Conservation (phyloP, 2,888 invertebrate species). For the Achlya flavicornis region DNA sequence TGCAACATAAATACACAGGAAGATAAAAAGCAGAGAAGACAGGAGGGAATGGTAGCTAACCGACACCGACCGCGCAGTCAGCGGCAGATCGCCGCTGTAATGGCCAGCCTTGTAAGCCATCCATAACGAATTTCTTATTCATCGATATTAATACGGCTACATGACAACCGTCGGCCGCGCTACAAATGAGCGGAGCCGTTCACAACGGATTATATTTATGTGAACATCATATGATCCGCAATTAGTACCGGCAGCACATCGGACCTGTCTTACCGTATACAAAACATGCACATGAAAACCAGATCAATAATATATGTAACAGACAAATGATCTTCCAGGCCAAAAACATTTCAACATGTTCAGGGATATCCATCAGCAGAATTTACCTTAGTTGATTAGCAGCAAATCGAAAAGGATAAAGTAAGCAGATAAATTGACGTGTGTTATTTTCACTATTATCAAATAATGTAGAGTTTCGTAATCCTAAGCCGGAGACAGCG, state of each 20-base stretch:
- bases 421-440: neutral
- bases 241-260: conserved; percentile 62
- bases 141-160: conserved; percentile 81
- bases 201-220: conserved; percentile 79
- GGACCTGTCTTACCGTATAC: conserved; percentile 34
- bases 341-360: neutral
- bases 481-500: conserved; percentile 37
- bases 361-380: no score
- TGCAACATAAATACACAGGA: conserved; percentile 66
- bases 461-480: conserved; percentile 36
- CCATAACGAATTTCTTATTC: conserved; percentile 83
- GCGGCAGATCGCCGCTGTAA: conserved; percentile 67
- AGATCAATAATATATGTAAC: neutral
- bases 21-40: conserved; percentile 70
- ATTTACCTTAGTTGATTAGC: no score
- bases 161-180: conserved; percentile 77
- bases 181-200: conserved; percentile 79
- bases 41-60: conserved; percentile 68
- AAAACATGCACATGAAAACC: neutral
- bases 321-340: neutral
- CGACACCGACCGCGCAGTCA: conserved; percentile 50
- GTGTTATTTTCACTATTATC: neutral
- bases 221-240: conserved; percentile 76
- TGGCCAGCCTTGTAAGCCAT: conserved; percentile 78
- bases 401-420: neutral